Base-by-base conservation (phyloP, 2,113 vertebrate species). In the Sturnus vulgaris region DNA sequence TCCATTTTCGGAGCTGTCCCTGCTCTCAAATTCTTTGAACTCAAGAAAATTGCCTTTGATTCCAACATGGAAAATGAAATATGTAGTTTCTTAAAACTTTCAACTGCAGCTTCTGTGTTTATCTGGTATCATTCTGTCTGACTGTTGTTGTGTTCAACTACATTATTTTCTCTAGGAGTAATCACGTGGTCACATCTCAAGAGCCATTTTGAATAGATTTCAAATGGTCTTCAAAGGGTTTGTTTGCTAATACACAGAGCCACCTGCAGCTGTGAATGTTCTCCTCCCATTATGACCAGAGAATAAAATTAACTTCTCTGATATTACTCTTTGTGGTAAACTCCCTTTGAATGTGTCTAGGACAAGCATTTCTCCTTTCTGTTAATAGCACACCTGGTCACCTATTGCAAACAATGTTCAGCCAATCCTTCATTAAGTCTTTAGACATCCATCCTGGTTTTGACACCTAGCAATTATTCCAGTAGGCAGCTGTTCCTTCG, bases 381-480 rank as follows among this genome's bases (percentile, higher is more conserved):
- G 27, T 68, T 93, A 75, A 82, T n/a, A 91, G 56, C 80, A 84
- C 80, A 94, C 94, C 91, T 93, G 83, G 72, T 71, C 1, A 5
- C 60, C 77, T 75, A 60, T 24, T 92, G 77, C 11, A 4, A 88
- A 56, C 40, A 84, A 44, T 0, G 0, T 75, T 88, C 72, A 86
- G 47, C 69, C 95, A 93, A 86, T 94, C 60, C 60, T 91, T 96
- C 91, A 95, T 92, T 93, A 93, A 91, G 35, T 81, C 88, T 88
- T 82, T 71, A 94, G 88, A 59, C 83, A 93, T 96, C 88, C 86
- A 88, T 96, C 83, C 91, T 93, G 40, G 33, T 86, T 94, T 81
- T 92, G 96, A 92, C 92, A 96, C 77, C 88, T 72, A 94, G 82
- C 92, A 88, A 94, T 96, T 94, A 93, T 93, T 97, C 83, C 86